Evolutionary conservation across 2,888 invertebrate genomes (phyloP), one percentile per base, ranked within the genome.

Genomic region (Trichopria drosophilae): DNA sequence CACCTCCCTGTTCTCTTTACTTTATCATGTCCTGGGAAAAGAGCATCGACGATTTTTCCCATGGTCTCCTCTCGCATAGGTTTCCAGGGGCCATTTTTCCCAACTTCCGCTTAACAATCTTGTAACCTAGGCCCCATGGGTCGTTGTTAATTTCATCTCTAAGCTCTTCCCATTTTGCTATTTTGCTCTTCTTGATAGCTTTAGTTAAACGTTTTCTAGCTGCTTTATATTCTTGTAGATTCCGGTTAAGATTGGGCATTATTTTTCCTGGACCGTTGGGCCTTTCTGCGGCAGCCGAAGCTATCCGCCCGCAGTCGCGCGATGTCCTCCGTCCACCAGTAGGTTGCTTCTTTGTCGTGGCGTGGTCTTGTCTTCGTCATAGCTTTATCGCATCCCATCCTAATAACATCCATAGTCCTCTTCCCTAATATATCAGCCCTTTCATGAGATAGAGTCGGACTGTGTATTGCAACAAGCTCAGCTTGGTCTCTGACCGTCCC

Each of bases 51-150:
- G 13, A 51, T 55, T n/a, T 42, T 19, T 10, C 20, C 2, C 43
- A 46, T 56, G 1, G 10, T 20, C 7, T 9, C 3, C 6, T 41
- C 2, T n/a, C n/a, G n/a, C n/a, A n/a, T n/a, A n/a, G 20, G 9
- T 22, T 12, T 10, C 15, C 18, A 3, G 16, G 10, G 16, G n/a
- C 4, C 16, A 40, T 1, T 3, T 15, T 13, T 6, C 37, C 47
- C 16, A 55, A 18, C 7, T 40, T 39, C 19, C 32, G 34, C 1
- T 29, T 51, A 0, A 48, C 51, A 4, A 55, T 18, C 28, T 44
- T 41, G 26, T 55, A 49, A 3, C 51, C 48, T 1, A 42, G 24
- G n/a, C 54, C 57, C 54, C 44, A 52, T 7, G 44, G 44, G 23
- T 54, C 47, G 4, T 19, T 20, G 35, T n/a, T n/a, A n/a, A n/a